Evolutionary conservation across 2,797 vertebrate species (phyloP).

Genomic region (Alca torda): DNA sequence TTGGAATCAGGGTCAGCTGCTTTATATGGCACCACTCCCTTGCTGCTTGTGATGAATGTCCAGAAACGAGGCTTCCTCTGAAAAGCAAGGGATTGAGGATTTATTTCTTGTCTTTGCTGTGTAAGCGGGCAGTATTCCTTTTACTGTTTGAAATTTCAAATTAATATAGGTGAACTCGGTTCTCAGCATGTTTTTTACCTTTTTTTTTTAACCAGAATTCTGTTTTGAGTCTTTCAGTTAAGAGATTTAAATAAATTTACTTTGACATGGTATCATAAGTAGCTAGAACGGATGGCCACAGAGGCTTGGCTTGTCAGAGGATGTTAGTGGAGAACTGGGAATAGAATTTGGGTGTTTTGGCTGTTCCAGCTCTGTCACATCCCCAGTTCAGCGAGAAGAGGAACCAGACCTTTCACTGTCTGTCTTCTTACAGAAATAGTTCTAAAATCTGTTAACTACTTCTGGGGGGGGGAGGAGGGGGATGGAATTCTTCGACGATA

Average conservation of each 20-base stretch:
- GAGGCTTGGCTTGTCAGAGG: background rate
- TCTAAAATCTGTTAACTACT: constrained; percentile 5
- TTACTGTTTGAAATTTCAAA: background rate
- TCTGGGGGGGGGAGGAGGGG: no score
- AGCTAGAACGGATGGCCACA: background rate
- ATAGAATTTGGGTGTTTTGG: background rate
- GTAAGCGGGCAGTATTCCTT: background rate
- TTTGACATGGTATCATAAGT: background rate
- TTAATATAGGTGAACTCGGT: background rate
- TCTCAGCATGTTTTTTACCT: background rate
- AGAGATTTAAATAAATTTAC: background rate
- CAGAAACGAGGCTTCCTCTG: background rate
- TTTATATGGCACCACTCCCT: background rate
- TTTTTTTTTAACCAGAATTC: background rate
- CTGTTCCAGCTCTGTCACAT: background rate
- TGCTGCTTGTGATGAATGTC: background rate
- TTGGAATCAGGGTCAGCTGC: background rate
- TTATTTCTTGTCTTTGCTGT: background rate
- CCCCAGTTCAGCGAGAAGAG: background rate
- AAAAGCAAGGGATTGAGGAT: background rate
- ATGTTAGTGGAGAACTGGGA: background rate
- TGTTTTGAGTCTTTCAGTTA: background rate
- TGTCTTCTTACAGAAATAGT: constrained; percentile 21
- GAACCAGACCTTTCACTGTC: background rate
- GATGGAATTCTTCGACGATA: background rate